Conservation (phyloP, 2,888 invertebrate genomes). For the Andrena haemorrhoa region DNA sequence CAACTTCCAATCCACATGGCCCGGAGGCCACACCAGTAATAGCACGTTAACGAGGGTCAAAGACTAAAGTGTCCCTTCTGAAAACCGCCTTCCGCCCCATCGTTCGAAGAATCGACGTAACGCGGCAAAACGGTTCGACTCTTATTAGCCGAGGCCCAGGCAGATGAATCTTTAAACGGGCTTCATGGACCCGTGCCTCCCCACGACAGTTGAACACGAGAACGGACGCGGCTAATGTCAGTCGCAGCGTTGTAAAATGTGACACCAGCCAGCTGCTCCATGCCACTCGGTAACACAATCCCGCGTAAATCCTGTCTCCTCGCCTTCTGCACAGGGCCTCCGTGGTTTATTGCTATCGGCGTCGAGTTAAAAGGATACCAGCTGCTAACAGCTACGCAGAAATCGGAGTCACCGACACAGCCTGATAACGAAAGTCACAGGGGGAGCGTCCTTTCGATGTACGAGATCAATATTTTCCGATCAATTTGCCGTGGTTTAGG, state of each 20-base stretch:
- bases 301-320: slow-evolving; percentile 76
- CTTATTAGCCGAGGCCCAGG: slow-evolving; percentile 28
- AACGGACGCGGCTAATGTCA: slow-evolving; percentile 68
- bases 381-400: slow-evolving; percentile 48
- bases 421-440: slow-evolving; percentile 33
- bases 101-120: slow-evolving; percentile 29
- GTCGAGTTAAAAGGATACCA: slow-evolving; percentile 68
- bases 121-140: slow-evolving; percentile 8
- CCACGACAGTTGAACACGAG: slow-evolving; percentile 47
- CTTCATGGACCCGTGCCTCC: slow-evolving; percentile 38
- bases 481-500: too few species aligned
- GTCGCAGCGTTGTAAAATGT: slow-evolving; percentile 76
- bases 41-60: not conserved
- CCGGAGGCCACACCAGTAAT: not conserved
- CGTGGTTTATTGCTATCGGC: slow-evolving; percentile 70
- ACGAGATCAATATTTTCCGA: too few species aligned
- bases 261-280: slow-evolving; percentile 77
- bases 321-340: slow-evolving; percentile 62
- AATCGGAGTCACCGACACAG: slow-evolving; percentile 41
- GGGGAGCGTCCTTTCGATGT: not conserved
- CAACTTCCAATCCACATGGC: not conserved
- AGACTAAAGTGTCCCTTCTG: not conserved
- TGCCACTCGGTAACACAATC: slow-evolving; percentile 75
- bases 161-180: slow-evolving; percentile 50
- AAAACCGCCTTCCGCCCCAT: not conserved